Evolutionary conservation across 2,888 invertebrate species (phyloP), one percentile per base, ranked within the genome.

Genomic region (Stramonita haemastoma): DNA sequence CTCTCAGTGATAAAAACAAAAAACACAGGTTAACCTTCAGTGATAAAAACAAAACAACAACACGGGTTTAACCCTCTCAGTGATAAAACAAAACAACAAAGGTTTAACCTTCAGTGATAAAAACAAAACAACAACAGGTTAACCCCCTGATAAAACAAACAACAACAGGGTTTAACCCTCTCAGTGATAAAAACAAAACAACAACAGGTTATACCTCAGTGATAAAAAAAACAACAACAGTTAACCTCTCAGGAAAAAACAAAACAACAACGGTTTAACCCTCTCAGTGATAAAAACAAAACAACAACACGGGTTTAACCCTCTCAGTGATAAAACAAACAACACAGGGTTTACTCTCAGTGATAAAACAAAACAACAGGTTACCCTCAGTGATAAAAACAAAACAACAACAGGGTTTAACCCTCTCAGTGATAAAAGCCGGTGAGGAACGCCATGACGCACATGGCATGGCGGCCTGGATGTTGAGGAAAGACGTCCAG

Each of bases 391-490:
- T 46, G 66, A 26, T 66, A 26, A 26, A 26, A 26, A 13, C 26
- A n/a, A n/a, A n/a, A n/a, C n/a, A n/a, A n/a, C n/a, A n/a, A n/a
- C 19, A 26, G 66, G 4, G 66, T 17, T 66, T 17, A 26, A 26
- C 19, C 2, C 19, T n/a, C 15, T 92, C 86, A 94, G 89, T 93
- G 90, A 70, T 92, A 94, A 87, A 92, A 94, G 0, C 94, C 94
- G 36, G 92, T 92, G 22, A 94, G 88, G 90, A 94, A 94, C 0
- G 93, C 93, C 73, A 94, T 92, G 17, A 94, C 91, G 0, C 92
- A 90, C 6, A 94, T 89, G 29, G 92, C 94, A 26, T 90, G 26
- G 90, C 92, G 0, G 94, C 94, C 90, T 94, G 94, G 22, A 94
- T 73, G 89, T 94, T 94, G 36, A 94, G 84, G 34, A 94, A 79